phyloP scores from a whole-genome alignment of 1,140 invertebrate species.

The Caenorhabditis brenneri region DNA sequence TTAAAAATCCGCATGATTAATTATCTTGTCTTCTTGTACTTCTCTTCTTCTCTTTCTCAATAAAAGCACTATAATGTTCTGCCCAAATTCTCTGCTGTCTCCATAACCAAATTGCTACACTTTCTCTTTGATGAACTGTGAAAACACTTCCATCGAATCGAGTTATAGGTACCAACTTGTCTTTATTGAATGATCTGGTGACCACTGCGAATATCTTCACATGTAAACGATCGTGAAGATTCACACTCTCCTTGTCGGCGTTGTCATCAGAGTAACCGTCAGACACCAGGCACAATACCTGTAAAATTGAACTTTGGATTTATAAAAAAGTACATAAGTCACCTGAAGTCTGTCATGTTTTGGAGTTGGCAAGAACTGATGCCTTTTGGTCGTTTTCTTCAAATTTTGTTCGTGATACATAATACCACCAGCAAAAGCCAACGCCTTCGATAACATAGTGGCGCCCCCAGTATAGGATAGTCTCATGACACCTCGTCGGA shows the following conservation, averaged over 20 bases:
- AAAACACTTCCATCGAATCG: slow-evolving; percentile 66
- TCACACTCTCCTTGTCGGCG: slow-evolving; percentile 24
- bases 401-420: slow-evolving; percentile 67
- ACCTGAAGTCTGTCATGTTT: slow-evolving; percentile 65
- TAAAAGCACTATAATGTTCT: slow-evolving; percentile 61
- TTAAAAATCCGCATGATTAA: background rate
- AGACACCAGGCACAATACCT: slow-evolving; percentile 64
- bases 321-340: slow-evolving; percentile 9
- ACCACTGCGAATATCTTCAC: slow-evolving; percentile 61
- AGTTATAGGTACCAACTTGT: slow-evolving; percentile 62
- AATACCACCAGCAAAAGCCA: slow-evolving; percentile 64
- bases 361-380: slow-evolving; percentile 63
- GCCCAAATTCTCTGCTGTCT: slow-evolving; percentile 65
- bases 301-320: slow-evolving; percentile 7
- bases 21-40: background rate
- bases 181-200: slow-evolving; percentile 65
- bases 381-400: slow-evolving; percentile 59
- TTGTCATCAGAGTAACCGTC: slow-evolving; percentile 65
- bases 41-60: slow-evolving; percentile 60
- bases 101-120: slow-evolving; percentile 66
- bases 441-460: slow-evolving; percentile 66
- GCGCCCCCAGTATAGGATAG: slow-evolving; percentile 65
- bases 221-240: slow-evolving; percentile 6
- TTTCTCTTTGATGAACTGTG: slow-evolving; percentile 61
- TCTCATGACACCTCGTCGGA: slow-evolving; percentile 60